A percentile compares a stretch with the other conserved stretches of the same genome.
phyloP scores from a whole-genome alignment of 2,888 invertebrate species.

The Congeria kusceri region DNA sequence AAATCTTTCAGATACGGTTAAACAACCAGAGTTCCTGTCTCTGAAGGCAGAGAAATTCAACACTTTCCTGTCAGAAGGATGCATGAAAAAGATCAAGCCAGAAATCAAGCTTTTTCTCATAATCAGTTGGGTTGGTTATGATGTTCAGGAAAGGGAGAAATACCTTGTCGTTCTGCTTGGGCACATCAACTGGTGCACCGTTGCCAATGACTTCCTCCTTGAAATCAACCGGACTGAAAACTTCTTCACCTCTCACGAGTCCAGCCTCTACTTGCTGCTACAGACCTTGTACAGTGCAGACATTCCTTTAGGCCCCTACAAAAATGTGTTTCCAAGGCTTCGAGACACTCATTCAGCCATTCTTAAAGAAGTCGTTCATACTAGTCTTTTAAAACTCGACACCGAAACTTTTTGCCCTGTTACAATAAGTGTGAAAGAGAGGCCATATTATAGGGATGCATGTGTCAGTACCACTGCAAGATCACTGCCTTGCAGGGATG shows the following conservation, averaged over 20 bases:
- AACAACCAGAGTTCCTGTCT: slow-evolving; percentile 76
- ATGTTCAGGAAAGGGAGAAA: slow-evolving; percentile 86
- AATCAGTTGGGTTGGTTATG: slow-evolving; percentile 79
- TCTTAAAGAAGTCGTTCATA: slow-evolving; percentile 70
- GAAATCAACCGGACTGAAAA: slow-evolving; percentile 88
- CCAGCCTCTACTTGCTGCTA: slow-evolving; percentile 88
- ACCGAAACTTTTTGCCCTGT: slow-evolving; percentile 65
- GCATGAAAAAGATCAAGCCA: slow-evolving; percentile 76
- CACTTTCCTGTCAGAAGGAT: slow-evolving; percentile 74
- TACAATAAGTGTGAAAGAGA: slow-evolving; percentile 56
- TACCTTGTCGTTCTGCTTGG: slow-evolving; percentile 87
- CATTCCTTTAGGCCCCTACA: slow-evolving; percentile 79
- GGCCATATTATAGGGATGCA: slow-evolving; percentile 51
- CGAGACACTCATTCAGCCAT: slow-evolving; percentile 73
- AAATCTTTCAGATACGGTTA: slow-evolving; percentile 77
- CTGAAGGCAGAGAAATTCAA: slow-evolving; percentile 73
- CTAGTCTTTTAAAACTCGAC: slow-evolving; percentile 65
- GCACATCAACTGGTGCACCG: slow-evolving; percentile 79
- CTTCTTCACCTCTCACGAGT: slow-evolving; percentile 88
- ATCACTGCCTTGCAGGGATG: slow-evolving; percentile 31
- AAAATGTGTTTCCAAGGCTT: slow-evolving; percentile 69
- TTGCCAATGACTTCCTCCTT: slow-evolving; percentile 80
- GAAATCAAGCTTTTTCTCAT: slow-evolving; percentile 79
- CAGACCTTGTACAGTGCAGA: slow-evolving; percentile 87
- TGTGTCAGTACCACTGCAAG: slow-evolving; percentile 44